Conservation (phyloP, 2,797 vertebrate species). For the Pristis pectinata region DNA sequence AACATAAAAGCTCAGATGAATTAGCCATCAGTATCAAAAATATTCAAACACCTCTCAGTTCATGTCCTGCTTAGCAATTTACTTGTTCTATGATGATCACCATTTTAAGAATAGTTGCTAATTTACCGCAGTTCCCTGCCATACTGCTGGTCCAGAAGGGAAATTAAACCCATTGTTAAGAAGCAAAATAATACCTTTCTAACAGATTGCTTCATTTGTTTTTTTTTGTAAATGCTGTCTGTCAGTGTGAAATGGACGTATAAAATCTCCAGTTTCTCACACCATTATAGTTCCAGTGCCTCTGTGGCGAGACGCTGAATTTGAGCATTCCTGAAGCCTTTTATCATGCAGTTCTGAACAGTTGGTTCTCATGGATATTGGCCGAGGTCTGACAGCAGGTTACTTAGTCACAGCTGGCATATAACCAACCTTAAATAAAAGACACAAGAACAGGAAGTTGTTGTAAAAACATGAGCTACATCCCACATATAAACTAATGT, state of each 20-base stretch:
- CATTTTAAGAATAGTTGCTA: not conserved
- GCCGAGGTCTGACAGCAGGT: not conserved
- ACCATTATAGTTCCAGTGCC: not conserved
- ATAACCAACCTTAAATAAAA: not conserved
- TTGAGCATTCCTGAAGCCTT: not conserved
- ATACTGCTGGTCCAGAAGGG: not conserved
- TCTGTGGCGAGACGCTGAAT: not conserved
- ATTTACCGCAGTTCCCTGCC: not conserved
- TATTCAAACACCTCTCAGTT: not conserved
- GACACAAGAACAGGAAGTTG: not conserved
- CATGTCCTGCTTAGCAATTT: not conserved
- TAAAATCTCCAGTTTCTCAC: not conserved
- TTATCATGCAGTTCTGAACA: not conserved
- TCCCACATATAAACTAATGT: not conserved
- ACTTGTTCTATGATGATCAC: too few species aligned
- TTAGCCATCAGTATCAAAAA: not conserved
- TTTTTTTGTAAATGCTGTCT: not conserved
- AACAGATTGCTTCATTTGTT: not conserved
- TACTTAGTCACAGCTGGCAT: not conserved
- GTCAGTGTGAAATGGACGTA: not conserved
- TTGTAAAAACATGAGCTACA: not conserved
- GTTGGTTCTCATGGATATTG: not conserved
- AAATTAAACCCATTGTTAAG: not conserved
- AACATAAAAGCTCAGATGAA: not conserved
- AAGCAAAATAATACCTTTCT: not conserved